These are phyloP conservation scores for Seriola rivoliana DNA, from an alignment of 2,113 vertebrate species.

Conservation along the genomic window DNA sequence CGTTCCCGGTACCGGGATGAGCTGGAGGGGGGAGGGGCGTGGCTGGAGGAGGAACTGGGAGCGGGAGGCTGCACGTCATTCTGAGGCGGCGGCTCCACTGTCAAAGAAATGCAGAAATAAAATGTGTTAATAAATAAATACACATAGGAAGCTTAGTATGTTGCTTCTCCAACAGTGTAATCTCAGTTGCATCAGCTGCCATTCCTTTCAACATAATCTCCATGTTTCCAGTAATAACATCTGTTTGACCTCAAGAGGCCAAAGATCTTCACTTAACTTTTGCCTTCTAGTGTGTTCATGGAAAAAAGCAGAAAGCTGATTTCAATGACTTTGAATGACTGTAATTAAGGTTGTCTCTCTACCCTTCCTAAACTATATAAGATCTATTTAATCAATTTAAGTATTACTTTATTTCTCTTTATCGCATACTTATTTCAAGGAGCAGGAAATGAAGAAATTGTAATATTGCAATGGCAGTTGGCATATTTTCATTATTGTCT, in stretches of 20 bases:
- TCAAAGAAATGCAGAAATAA: constrained; percentile 39
- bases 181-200: neutral
- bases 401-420: too few relatives aligned
- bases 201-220: neutral
- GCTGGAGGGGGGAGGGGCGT: constrained; percentile 71
- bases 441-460: too few relatives aligned
- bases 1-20: constrained; percentile 88
- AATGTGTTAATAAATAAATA: neutral
- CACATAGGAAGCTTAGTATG: neutral
- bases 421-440: too few relatives aligned
- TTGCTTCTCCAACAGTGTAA: neutral
- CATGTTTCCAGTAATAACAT: neutral
- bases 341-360: neutral
- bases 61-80: constrained; percentile 88
- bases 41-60: constrained; percentile 83
- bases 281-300: neutral
- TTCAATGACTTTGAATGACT: too few relatives aligned
- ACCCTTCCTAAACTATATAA: too few relatives aligned
- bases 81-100: constrained; percentile 86
- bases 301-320: neutral
- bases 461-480: too few relatives aligned
- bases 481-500: too few relatives aligned
- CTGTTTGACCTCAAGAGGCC: neutral
- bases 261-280: neutral
- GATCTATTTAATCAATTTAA: neutral